A percentile compares a stretch with the other conserved stretches of the same genome.
Evolutionary conservation across 2,888 invertebrate genomes (phyloP).

Genomic region (Orgyia antiqua): DNA sequence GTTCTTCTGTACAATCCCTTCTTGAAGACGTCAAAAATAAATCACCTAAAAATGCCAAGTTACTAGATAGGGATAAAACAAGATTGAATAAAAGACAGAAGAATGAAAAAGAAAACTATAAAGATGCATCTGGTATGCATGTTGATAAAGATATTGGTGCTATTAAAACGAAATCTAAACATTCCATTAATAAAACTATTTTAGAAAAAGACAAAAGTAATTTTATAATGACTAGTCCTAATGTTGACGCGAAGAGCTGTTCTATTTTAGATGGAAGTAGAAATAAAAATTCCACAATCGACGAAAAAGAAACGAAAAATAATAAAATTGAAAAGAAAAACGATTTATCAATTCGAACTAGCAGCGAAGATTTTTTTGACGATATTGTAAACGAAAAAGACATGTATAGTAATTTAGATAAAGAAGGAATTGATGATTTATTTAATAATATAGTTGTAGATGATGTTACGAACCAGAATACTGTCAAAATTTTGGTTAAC

Average conservation of each 20-base stretch:
- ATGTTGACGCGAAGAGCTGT: slow-evolving; percentile 43
- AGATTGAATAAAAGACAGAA: slow-evolving; percentile 47
- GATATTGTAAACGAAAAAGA: slow-evolving; percentile 53
- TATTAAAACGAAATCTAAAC: slow-evolving; percentile 72
- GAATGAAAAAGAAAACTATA: slow-evolving; percentile 61
- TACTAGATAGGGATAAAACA: slow-evolving; percentile 65
- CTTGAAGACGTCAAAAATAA: slow-evolving; percentile 58
- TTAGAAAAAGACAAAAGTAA: slow-evolving; percentile 72
- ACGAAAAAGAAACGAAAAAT: slow-evolving; percentile 39
- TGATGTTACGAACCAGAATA: slow-evolving; percentile 30
- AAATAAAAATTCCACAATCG: slow-evolving; percentile 34
- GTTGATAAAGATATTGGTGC: slow-evolving; percentile 69
- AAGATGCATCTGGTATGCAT: slow-evolving; percentile 42
- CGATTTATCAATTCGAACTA: slow-evolving; percentile 35
- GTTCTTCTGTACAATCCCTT: slow-evolving; percentile 63
- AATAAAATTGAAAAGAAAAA: slow-evolving; percentile 21
- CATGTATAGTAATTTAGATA: slow-evolving; percentile 46
- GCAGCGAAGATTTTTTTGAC: slow-evolving; percentile 59
- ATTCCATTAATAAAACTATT: slow-evolving; percentile 70
- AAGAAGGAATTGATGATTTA: slow-evolving; percentile 59
- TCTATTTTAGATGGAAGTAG: slow-evolving; percentile 41
- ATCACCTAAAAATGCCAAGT: slow-evolving; percentile 51
- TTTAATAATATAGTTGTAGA: slow-evolving; percentile 57
- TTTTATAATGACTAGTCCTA: slow-evolving; percentile 61
- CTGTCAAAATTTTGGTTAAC: slow-evolving; percentile 37